Conservation (phyloP, 2,888 invertebrate species). For the Coelinius sp. region DNA sequence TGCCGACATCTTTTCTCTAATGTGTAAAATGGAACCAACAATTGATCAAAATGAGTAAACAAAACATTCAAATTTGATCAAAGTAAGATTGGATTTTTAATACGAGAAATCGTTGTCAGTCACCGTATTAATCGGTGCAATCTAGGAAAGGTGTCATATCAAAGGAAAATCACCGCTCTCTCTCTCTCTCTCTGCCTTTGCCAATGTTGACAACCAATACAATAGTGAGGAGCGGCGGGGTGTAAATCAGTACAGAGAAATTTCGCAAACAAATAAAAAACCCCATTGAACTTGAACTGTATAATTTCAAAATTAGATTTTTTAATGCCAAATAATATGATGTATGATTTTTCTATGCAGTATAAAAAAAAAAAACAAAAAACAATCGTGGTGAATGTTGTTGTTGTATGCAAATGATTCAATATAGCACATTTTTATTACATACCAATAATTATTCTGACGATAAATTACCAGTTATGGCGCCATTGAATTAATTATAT, state of each 20-base stretch:
- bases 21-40: too few relatives aligned
- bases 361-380: too few relatives aligned
- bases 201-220: conserved; percentile 1
- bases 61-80: neutral
- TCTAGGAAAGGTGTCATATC: neutral
- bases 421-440: neutral
- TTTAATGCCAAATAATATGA: neutral
- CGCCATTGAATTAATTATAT: neutral
- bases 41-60: too few relatives aligned
- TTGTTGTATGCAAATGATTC: too few relatives aligned
- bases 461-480: neutral
- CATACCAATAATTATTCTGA: neutral
- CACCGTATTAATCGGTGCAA: neutral
- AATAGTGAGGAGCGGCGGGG: neutral
- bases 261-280: neutral
- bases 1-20: too few relatives aligned
- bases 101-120: neutral
- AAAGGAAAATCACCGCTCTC: neutral
- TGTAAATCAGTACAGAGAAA: neutral
- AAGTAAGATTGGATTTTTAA: neutral
- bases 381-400: too few relatives aligned
- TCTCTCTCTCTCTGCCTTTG: neutral
- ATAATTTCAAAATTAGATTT: neutral
- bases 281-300: neutral
- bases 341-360: too few relatives aligned